phyloP scores from a whole-genome alignment of 2,797 vertebrate genomes.

The Myotis vivesi region DNA sequence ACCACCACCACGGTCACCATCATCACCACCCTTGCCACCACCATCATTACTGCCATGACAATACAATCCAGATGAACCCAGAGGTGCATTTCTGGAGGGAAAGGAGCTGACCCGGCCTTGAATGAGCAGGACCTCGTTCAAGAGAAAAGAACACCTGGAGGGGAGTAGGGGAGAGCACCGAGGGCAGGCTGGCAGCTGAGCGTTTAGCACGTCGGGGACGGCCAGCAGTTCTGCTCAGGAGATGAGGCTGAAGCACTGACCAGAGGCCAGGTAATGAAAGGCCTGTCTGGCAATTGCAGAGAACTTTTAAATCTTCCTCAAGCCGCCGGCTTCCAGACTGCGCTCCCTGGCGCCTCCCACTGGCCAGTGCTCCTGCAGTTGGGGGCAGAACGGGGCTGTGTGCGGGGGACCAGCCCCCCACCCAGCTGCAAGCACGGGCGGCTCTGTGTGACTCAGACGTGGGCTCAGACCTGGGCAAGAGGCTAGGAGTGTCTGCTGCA shows the following conservation, averaged over 20 bases:
- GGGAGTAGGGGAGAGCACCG: neutral
- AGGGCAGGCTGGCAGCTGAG: neutral
- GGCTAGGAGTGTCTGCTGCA: neutral
- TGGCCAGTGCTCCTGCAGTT: fast-evolving
- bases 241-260: neutral
- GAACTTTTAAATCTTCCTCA: neutral
- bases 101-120: neutral
- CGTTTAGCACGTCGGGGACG: fast-evolving
- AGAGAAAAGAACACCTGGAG: too few relatives aligned
- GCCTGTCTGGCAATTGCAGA: fast-evolving
- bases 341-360: neutral
- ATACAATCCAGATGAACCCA: neutral
- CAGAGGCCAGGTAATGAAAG: neutral
- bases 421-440: neutral
- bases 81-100: neutral
- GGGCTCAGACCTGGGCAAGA: neutral
- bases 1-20: too few relatives aligned
- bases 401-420: fast-evolving
- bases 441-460: too few relatives aligned
- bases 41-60: fast-evolving
- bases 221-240: too few relatives aligned
- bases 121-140: neutral
- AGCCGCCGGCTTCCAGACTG: neutral
- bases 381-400: neutral
- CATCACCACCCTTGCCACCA: too few relatives aligned